Base-by-base conservation (phyloP, 1,140 invertebrate species). In the Thrips palmi region DNA sequence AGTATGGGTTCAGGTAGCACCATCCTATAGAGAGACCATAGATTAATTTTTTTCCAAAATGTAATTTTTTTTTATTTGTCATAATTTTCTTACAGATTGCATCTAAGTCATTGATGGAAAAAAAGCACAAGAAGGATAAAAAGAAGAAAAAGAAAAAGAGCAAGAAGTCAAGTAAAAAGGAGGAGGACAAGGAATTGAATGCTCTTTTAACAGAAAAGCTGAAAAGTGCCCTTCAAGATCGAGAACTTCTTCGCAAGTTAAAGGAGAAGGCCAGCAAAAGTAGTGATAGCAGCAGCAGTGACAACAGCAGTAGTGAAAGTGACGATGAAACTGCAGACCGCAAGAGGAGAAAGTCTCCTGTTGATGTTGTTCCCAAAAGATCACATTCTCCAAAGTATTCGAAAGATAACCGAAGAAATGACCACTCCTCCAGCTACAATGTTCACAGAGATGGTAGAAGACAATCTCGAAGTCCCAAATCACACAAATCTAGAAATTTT, bases 91-190 rank as follows among this genome's bases (percentile, higher is more conserved):
- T 5, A 31, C 5, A 39, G 27, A 18, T 33, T 8, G 17, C 18
- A 21, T 17, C 23, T 27, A 19, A 11, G 19, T 20, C 10, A 24
- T 34, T 39, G 36, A 20, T 39, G 15, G 43, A 45, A 40, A 36
- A 18, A 47, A 57, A 65, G 52, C 56, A 61, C 34, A 48, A 59
- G 45, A 51, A 55, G 55, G 34, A 30, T n/a, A 35, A 37, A 2
- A 22, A 2, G 28, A 30, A 23, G 11, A 18, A 5, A 10, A 37
- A 37, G 24, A 42, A 39, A 32, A 27, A 33, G 25, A 8, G 11
- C n/a, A 20, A 33, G 29, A n/a, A 39, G 23, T 3, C 21, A 32
- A 8, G n/a, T 28, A 12, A 28, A 38, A 18, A 27, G 19, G 25
- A 7, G n/a, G 28, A 38, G n/a, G 21, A 18, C 15, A 38, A 28